Base-by-base conservation (phyloP, 2,113 vertebrate species). In the Platichthys flesus region DNA sequence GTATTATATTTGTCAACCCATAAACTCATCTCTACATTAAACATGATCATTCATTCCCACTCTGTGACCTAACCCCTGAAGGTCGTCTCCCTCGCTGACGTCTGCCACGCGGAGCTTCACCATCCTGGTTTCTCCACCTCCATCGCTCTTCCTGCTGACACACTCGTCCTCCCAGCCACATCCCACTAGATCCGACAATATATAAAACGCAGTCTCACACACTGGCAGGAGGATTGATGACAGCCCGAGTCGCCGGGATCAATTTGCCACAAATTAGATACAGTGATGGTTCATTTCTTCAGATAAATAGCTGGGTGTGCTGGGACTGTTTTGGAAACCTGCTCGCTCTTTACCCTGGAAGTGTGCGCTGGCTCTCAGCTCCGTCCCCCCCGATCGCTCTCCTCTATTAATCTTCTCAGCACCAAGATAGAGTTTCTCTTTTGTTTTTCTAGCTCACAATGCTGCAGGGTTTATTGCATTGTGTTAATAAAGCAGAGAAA, bases 241-340 rank as follows among this genome's bases (percentile, higher is more conserved):
- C 83, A 75, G 79, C 74, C 69, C 18, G 24, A 77, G 76, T 87
- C 81, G 82, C 72, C 56, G 51, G 79, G 90, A 92, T 92, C 83
- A 85, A 87, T 90, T 88, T 88, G 69, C 85, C 77, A 83, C 86
- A 90, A 92, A 94, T 93, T 88, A 94, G 85, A 85, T 90, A 81
- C 85, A 87, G 91, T 83, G 89, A 90, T 87, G 89, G 85, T 78
- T 94, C 79, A 93, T 92, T 93, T 93, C 84, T 85, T 76, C 76
- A 82, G 80, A 88, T 89, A 92, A 91, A 92, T 85, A 89, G 78
- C 35, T 72, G 79, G 58, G 63, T 81, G 84, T 42, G 31, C 51
- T 3, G 85, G 79, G 88, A 86, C 55, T 71, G 71, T 80, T 90
- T 91, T 82, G 76, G 63, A 87, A 85, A 86, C 78, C 76, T 73